A percentile compares a stretch with the other conserved stretches of the same genome.
These are phyloP conservation scores for Cetonia aurata DNA, from an alignment of 2,888 invertebrate species.

Conservation along the genomic window DNA sequence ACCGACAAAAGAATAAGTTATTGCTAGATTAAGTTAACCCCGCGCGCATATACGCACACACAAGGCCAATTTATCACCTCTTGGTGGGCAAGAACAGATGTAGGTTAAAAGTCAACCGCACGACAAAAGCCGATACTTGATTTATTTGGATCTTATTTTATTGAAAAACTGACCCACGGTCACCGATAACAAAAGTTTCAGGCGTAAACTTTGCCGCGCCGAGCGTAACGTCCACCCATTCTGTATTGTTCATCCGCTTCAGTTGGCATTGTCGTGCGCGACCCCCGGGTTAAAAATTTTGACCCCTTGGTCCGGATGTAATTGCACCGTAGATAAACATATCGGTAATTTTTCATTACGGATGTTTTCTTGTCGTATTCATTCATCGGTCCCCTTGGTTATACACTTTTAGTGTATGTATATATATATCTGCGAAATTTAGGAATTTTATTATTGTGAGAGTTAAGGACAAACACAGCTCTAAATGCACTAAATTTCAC, in stretches of 20 bases:
- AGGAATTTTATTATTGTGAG: too few relatives aligned
- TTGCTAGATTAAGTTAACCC: slow-evolving; percentile 54
- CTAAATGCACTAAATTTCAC: too few relatives aligned
- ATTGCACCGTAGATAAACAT: slow-evolving; percentile 61
- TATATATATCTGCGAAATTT: too few relatives aligned
- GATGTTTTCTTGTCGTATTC: too few relatives aligned
- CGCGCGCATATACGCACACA: slow-evolving; percentile 47
- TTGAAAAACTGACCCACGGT: slow-evolving; percentile 61
- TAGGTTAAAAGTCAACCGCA: slow-evolving; percentile 67
- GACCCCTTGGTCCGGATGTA: slow-evolving; percentile 64
- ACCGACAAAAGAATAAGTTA: slow-evolving; percentile 53
- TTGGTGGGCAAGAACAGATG: slow-evolving; percentile 64
- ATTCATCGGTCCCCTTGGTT: not conserved
- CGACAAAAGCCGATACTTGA: slow-evolving; percentile 63
- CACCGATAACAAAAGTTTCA: slow-evolving; percentile 57
- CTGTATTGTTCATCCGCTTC: slow-evolving; percentile 57
- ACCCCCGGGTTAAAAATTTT: slow-evolving; percentile 66
- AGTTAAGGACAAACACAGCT: too few relatives aligned
- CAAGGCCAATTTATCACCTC: slow-evolving; percentile 55
- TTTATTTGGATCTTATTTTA: slow-evolving; percentile 63
- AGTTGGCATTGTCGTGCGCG: slow-evolving; percentile 58
- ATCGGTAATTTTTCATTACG: slow-evolving; percentile 65
- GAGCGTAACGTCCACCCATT: slow-evolving; percentile 61
- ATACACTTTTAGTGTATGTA: too few relatives aligned
- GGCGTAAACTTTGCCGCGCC: slow-evolving; percentile 61